Base-by-base conservation (phyloP, 2,888 invertebrate species). In the Noctua pronuba region DNA sequence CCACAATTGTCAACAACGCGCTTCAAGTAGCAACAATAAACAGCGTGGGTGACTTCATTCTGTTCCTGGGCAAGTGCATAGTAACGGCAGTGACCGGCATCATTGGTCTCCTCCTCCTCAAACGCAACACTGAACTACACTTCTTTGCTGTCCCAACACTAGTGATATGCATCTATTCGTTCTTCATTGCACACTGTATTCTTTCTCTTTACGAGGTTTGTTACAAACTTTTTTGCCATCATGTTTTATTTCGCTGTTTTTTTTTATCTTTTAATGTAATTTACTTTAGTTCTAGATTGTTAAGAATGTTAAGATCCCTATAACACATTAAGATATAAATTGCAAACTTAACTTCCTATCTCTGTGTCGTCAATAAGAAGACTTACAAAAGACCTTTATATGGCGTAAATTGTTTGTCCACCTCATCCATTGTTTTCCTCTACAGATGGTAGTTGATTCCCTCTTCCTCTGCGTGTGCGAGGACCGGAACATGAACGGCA, bases 391-490 rank as follows among this genome's bases (percentile, higher is more conserved):
- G 1, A 68, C 21, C 35, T 24, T n/a, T 35, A 21, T 60, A 18
- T 49, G 0, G 18, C 7, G 10, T 31, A 31, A n/a, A 18, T 49
- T 55, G 6, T n/a, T 21, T n/a, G 44, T 64, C 10, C 7, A 44
- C 13, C 7, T 52, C 21, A 35, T 35, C 21, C 11, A 31, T 67
- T 46, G 18, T 68, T 81, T 38, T 72, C 65, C 41, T 72, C 83
- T 71, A 21, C 94, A 99, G 99, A 99, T 99, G 98, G 98, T 99
- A 18, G 98, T 99, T 13, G 99, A 99, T 93, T 99, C 99, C 0
- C 96, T 99, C 74, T 98, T 99, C 94, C 95, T 99, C 83, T 99
- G 99, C 93, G 98, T 99, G 90, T 99, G 99, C 92, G 99, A 99
- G 94, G 99, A 99, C 93, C 98, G 98, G 94, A 98, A 98, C 79